Base-by-base conservation (phyloP, 2,888 invertebrate genomes). In the Eilema sororculum region DNA sequence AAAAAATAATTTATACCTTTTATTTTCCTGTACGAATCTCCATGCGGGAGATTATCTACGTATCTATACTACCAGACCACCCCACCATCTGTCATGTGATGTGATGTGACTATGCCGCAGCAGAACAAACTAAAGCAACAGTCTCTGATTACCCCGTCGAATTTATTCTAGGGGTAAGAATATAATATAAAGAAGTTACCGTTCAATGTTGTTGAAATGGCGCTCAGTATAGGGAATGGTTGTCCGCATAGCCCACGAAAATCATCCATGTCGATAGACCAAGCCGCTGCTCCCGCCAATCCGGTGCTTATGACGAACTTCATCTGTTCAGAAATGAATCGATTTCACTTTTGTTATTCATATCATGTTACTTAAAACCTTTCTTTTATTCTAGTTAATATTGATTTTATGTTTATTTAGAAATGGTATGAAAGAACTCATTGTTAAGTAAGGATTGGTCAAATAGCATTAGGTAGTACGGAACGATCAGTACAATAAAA, bases 191-290 rank as follows among this genome's bases (percentile, higher is more conserved):
- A 16, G 25, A 30, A 30, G 24, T 24, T 91, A 96, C 96, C 96
- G 84, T 95, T 95, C 1, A 96, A 85, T 76, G 95, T 93, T 24
- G 91, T 91, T 37, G 96, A 95, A 59, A 97, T 96, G 0, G 96
- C 95, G 60, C 94, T 96, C n/a, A 97, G 87, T 74, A 97, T 93
- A 0, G 97, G 97, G 95, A 97, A 97, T 25, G 96, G 96, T 68
- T 95, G 95, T 4, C 97, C 97, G 85, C 98, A 97, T n/a, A 97
- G 94, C 22, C 97, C 97, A 89, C 97, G 96, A 87, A 97, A 98
- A 85, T 98, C 98, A 75, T 98, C 98, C 89, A 98, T 94, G 86
- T 98, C 98, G 37, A 97, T 93, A 0, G 97, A 96, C 96, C 96
- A 97, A 0, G 97, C 96, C 56, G 97, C 97, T 3, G 97, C 96